Conservation (phyloP, 2,888 invertebrate genomes). For the Idaea aversata region DNA sequence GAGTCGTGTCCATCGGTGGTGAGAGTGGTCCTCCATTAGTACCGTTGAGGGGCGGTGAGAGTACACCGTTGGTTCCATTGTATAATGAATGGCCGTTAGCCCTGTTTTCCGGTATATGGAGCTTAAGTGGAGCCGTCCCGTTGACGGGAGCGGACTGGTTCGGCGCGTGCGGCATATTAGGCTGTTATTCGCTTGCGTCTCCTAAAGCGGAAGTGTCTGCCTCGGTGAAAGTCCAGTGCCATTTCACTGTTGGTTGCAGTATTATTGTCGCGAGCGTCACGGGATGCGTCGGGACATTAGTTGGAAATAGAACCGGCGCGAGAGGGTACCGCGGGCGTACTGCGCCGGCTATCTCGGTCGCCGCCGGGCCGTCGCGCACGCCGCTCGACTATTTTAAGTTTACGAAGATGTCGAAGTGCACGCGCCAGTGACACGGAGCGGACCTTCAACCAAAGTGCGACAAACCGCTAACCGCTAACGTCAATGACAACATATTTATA, state of each 20-base stretch:
- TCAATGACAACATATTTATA: conserved; percentile 40
- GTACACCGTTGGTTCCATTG: conserved; percentile 31
- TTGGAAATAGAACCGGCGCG: conserved; percentile 78
- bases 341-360: conserved; percentile 77
- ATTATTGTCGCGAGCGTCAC: conserved; percentile 63
- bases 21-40: conserved; percentile 67
- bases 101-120: conserved; percentile 61
- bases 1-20: conserved; percentile 63
- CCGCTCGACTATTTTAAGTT: conserved; percentile 76
- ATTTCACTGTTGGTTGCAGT: conserved; percentile 69
- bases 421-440: conserved; percentile 57
- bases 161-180: conserved; percentile 63
- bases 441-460: conserved; percentile 55
- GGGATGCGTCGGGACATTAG: conserved; percentile 68
- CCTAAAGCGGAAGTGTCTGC: conserved; percentile 70
- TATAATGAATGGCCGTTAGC: conserved; percentile 28
- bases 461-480: conserved; percentile 30
- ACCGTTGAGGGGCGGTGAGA: conserved; percentile 43
- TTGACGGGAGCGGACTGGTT: conserved; percentile 38
- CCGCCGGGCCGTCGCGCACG: conserved; percentile 68
- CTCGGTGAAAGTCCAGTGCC: conserved; percentile 72
- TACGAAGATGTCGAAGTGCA: conserved; percentile 79
- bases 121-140: conserved; percentile 48
- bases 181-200: conserved; percentile 60
- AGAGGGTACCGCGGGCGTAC: conserved; percentile 73